Evolutionary conservation across 2,888 invertebrate species (phyloP).

Genomic region (Seladonia tumulorum): DNA sequence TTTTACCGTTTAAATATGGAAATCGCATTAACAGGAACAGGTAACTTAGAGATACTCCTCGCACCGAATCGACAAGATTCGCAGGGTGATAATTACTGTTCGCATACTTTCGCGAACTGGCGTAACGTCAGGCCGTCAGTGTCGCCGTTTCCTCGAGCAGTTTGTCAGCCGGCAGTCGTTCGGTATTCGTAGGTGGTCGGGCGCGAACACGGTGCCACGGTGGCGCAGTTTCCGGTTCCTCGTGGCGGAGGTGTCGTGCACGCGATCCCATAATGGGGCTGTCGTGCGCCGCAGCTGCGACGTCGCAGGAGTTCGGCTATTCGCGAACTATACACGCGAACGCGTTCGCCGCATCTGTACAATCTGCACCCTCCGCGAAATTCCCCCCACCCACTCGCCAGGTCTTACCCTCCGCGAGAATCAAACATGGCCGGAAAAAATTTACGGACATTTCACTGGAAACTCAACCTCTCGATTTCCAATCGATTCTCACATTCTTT

Average conservation of each 20-base stretch:
- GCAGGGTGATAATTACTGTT: neutral
- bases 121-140: neutral
- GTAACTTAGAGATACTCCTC: too few relatives aligned
- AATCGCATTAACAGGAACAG: too few relatives aligned
- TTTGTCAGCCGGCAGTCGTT: slow-evolving; percentile 30
- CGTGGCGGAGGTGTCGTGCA: slow-evolving; percentile 35
- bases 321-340: slow-evolving; percentile 54
- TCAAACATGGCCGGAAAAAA: neutral
- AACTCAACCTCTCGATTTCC: too few relatives aligned
- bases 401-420: neutral
- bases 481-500: too few relatives aligned
- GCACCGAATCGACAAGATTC: neutral
- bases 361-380: slow-evolving; percentile 7
- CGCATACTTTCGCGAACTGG: neutral
- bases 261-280: slow-evolving; percentile 57
- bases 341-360: slow-evolving; percentile 51
- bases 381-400: neutral
- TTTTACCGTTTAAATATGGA: too few relatives aligned
- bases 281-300: slow-evolving; percentile 59
- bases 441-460: too few relatives aligned
- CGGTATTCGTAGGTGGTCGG: slow-evolving; percentile 18
- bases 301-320: slow-evolving; percentile 30
- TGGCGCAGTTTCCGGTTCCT: slow-evolving; percentile 47
- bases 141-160: slow-evolving; percentile 5
- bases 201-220: slow-evolving; percentile 31